A percentile compares a stretch with the other conserved stretches of the same genome.
These are phyloP conservation scores for Rhodeus uyekii DNA, from an alignment of 2,797 vertebrate genomes.

Conservation along the genomic window DNA sequence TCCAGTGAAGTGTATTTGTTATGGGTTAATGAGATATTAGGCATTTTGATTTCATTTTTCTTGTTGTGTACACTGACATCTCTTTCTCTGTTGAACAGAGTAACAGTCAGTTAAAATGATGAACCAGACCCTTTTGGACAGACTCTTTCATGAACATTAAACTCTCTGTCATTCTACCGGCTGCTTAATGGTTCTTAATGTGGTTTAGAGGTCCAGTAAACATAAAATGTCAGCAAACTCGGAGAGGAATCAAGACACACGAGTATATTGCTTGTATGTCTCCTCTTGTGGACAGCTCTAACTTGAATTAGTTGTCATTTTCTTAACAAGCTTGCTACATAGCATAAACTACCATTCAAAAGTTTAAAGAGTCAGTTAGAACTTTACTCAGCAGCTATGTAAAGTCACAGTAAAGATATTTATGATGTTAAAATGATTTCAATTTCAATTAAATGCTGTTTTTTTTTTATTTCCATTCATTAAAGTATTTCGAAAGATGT, in stretches of 20 bases:
- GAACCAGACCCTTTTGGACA: not conserved
- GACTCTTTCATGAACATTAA: not conserved
- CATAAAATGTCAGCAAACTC: not conserved
- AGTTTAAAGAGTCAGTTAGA: not conserved
- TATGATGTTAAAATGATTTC: too few species aligned
- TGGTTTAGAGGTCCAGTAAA: not conserved
- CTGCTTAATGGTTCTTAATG: not conserved
- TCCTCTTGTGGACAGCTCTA: not conserved
- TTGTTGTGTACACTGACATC: not conserved
- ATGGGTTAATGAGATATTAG: constrained; percentile 6
- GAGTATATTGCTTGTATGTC: not conserved
- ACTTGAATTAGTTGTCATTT: not conserved
- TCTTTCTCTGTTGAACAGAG: not conserved
- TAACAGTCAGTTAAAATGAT: not conserved
- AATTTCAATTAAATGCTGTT: too few species aligned
- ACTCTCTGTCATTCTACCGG: not conserved
- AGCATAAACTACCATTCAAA: not conserved
- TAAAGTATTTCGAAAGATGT: too few species aligned
- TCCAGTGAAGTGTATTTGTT: not conserved
- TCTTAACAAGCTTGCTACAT: not conserved
- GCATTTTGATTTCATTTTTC: not conserved
- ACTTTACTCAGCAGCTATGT: too few species aligned
- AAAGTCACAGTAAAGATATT: too few species aligned
- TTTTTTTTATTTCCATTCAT: too few species aligned
- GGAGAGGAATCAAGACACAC: too few species aligned